Conservation (phyloP, 2,888 invertebrate species). For the Craniophora ligustri region DNA sequence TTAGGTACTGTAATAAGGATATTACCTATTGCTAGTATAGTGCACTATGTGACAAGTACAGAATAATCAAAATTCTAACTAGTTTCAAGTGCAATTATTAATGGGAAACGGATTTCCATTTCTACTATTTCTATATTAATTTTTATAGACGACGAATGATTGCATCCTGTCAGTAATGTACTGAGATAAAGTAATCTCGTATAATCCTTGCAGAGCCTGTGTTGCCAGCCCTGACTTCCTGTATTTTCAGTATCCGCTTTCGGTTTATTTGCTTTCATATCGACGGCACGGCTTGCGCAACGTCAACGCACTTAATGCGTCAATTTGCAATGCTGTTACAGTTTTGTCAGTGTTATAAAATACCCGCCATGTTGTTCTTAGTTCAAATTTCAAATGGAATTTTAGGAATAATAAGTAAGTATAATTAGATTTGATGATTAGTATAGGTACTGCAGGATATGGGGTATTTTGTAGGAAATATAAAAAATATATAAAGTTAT, state of each 20-base stretch:
- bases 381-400: not conserved
- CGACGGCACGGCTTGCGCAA: conserved; percentile 61
- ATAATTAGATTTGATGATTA: not conserved
- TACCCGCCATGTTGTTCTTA: conserved; percentile 1
- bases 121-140: not conserved
- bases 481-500: too few species aligned
- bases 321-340: conserved; percentile 46
- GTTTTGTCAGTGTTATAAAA: conserved; percentile 26
- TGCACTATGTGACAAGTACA: too few species aligned
- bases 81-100: not conserved
- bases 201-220: conserved; percentile 3
- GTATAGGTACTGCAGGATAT: not conserved
- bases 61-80: not conserved
- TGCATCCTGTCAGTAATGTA: conserved; percentile 4
- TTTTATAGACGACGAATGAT: conserved; percentile 2
- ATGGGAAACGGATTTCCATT: not conserved
- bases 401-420: not conserved
- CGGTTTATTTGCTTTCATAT: conserved; percentile 73
- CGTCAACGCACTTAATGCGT: conserved; percentile 49
- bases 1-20: too few species aligned
- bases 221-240: conserved; percentile 71
- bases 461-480: not conserved
- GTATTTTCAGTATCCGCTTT: conserved; percentile 69
- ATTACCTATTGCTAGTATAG: too few species aligned
- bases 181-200: conserved; percentile 3